Percentiles rank a stretch among this genome's conserved stretches.
phyloP scores from a whole-genome alignment of 2,797 vertebrate genomes.

The Iguana delicatissima region DNA sequence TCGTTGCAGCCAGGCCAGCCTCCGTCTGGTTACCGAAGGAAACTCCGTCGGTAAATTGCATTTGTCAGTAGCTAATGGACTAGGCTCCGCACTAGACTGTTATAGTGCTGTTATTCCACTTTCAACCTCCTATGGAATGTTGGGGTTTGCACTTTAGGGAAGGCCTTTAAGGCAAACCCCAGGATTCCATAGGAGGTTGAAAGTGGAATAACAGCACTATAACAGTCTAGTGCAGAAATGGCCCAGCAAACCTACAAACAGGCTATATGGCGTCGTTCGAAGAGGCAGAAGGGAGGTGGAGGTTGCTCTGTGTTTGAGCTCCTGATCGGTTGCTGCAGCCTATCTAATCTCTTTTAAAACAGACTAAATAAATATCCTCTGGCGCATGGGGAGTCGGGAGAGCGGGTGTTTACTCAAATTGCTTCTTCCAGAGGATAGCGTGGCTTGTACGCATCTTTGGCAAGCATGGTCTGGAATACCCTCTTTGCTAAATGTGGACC shows the following conservation, averaged over 20 bases:
- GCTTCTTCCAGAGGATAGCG: fast-evolving
- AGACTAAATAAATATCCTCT: fast-evolving
- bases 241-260: background rate
- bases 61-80: background rate
- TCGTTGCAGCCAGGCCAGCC: background rate
- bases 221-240: too few relatives aligned
- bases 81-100: too few relatives aligned
- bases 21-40: conserved; percentile 15
- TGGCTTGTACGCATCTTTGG: fast-evolving
- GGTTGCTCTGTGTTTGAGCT: background rate
- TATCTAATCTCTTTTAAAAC: conserved; percentile 14
- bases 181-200: too few relatives aligned
- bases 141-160: too few relatives aligned
- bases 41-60: background rate
- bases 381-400: background rate
- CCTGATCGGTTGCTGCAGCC: background rate
- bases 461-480: background rate
- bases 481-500: background rate
- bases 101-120: too few relatives aligned
- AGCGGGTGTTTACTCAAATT: fast-evolving
- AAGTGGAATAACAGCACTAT: too few relatives aligned
- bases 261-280: background rate
- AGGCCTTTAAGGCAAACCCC: too few relatives aligned
- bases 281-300: background rate
- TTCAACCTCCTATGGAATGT: too few relatives aligned